Base-by-base conservation (phyloP, 2,888 invertebrate species). In the Drosophila pseudotalamancana region DNA sequence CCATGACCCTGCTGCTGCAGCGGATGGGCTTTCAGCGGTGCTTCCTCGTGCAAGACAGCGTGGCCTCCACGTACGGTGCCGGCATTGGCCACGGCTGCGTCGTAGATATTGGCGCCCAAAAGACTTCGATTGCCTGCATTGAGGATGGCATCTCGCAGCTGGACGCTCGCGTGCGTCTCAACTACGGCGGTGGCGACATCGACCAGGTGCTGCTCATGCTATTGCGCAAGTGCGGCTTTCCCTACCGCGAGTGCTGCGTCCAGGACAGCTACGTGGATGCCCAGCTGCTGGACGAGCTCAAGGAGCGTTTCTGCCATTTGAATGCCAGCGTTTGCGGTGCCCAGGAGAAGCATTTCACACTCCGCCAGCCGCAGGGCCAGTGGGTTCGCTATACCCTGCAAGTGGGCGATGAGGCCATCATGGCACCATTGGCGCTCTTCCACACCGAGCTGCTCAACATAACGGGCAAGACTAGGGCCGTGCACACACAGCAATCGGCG, bases 131-230 rank as follows among this genome's bases (percentile, higher is more conserved):
- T 16, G 97, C 97, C 1, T 99, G 98, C 92, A 97, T 98, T 0
- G 98, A 98, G 92, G 98, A 98, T 92, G 98, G 98, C 0, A 96
- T 98, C 63, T 98, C 98, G 19, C 97, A 97, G 87, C 94, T 96
- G 74, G 95, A 95, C 70, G 97, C 98, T 0, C 93, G 98, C 87
- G 94, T 94, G 0, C 92, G 96, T 49, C 93, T 98, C 93, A 96
- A 97, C 77, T 97, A 97, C 88, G 98, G 98, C 3, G 97, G 97
- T 3, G 96, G 96, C 9, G 98, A 99, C 92, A 95, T 98, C 0
- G 97, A 97, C 0, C 96, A 97, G 90, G 95, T 96, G 6, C 94
- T 98, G 78, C 95, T 95, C 50, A 97, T 97, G 95, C 93, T 98
- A 72, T 92, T 98, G 19, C 96, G 96, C 75, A 97, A 97, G 89